Evolutionary conservation across 2,888 invertebrate genomes (phyloP), one percentile per base, ranked within the genome.

Genomic region (Enchytraeus crypticus): DNA sequence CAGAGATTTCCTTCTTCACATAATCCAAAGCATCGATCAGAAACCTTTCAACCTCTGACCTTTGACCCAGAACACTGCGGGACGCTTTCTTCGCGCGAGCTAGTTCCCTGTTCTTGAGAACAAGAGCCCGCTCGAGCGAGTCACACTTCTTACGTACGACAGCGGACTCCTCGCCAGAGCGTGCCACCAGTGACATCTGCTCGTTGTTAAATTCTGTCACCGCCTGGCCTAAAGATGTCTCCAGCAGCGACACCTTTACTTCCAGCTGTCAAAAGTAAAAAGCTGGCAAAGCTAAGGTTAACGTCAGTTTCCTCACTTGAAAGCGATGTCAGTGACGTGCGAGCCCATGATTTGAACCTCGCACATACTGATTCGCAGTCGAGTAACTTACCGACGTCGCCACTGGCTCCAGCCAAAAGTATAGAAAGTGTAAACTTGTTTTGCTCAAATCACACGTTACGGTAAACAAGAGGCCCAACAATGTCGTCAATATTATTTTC

Each of bases 11-110:
- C 38, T 62, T 53, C 63, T 73, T 73, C 23, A 79, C 78, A 53
- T 76, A 72, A 29, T 78, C 74, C 53, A 79, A 63, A 0, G 77
- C 70, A 29, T 77, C 74, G 47, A 78, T 63, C 70, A 79, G 79
- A 64, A 79, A 79, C 53, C 74, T 61, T 60, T 79, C 79, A 54
- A 79, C 69, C 53, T 79, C 78, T 53, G 76, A 76, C 32, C 79
- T 66, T 63, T 79, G 76, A 60, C 77, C 75, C n/a, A 79, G 68
- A 47, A 79, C 78, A 61, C 73, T 76, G 64, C 73, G 77, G 11
- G 79, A 78, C 55, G 79, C 67, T 64, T 71, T 71, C 65, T 77
- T 77, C 43, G 79, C 74, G 68, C 75, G 75, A 64, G 72, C 73
- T 76, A 77, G 76, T 64, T 79, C 78, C 57, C 73, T 73, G 3